Evolutionary conservation across 1,140 invertebrate genomes (phyloP), one percentile per base, ranked within the genome.

Genomic region (Panagrolaimus sp.): DNA sequence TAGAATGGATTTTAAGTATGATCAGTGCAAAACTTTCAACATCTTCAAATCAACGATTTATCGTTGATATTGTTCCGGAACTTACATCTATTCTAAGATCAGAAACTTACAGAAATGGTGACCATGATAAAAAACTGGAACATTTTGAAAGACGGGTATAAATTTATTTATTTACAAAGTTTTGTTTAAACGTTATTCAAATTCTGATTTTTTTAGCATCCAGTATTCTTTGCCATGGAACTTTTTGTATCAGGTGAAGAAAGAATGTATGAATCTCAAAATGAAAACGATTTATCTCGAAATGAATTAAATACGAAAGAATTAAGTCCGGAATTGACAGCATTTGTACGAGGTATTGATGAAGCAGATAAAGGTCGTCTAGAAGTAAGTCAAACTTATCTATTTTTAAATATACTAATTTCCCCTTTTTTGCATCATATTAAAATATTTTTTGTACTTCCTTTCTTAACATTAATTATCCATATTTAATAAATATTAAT

Each of bases 341-440:
- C 75, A 16, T 81, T 79, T 63, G 44, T 81, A 5, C 51, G 70
- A 48, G 74, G 73, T 20, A 63, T 78, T 47, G 77, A 79, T 44
- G 77, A 80, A 67, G 78, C 77, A 14, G 77, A 79, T 31, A 79
- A 79, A 53, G 77, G 77, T 9, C 65, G 78, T 57, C 44, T 79
- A 51, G 77, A 79, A 65, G 75, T 77, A 8, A 53, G 68, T 70
- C 38, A 65, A 23, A 44, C 7, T 61, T 23, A 44, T 20, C 5
- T 4, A 16, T 67, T 63, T 38, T 53, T 14, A 57, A 63, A 48
- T 1, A 69, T 13, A 69, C 4, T 38, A 7, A 16, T 68, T 23
- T 25, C 27, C n/a, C n/a, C 9, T 48, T 48, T 14, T n/a, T 23
- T 48, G 47, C 47, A 14, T 48, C 14, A 48, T 48, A 38, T 4